These are phyloP conservation scores for Ciona savignyi DNA, from an alignment of 23 tunicate genomes.

Conservation along the genomic window DNA sequence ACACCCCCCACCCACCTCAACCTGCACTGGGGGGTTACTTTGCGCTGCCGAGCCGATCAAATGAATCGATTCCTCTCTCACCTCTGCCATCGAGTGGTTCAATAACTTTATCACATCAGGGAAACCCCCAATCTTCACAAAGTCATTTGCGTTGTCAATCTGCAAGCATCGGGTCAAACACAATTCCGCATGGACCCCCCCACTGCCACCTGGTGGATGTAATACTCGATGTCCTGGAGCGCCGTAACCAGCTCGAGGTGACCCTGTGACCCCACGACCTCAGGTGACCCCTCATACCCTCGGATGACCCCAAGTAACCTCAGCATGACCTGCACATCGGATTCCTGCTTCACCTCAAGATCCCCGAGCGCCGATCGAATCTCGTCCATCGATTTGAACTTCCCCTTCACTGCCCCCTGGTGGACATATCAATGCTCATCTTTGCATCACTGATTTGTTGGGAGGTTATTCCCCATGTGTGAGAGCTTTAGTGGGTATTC, in stretches of 20 bases:
- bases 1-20: constrained; percentile 17
- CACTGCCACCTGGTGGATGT: constrained; percentile 51
- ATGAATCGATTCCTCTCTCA: constrained; percentile 65
- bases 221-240: constrained; percentile 69
- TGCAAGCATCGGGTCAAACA: not conserved
- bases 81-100: constrained; percentile 10
- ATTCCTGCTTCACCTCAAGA: constrained; percentile 39
- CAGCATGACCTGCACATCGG: constrained; percentile 69
- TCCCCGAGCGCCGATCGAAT: constrained; percentile 59
- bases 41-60: constrained; percentile 75
- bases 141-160: constrained; percentile 79
- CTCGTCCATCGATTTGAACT: constrained; percentile 80
- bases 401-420: constrained; percentile 25
- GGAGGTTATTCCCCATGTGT: no score
- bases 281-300: not conserved
- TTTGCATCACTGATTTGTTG: no score
- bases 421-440: no score
- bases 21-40: constrained; percentile 71
- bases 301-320: constrained; percentile 16
- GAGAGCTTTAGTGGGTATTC: no score
- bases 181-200: not conserved
- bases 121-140: constrained; percentile 48
- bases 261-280: no score
- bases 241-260: no score
- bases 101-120: constrained; percentile 17